phyloP scores from a whole-genome alignment of 2,888 invertebrate species.

The Strigamia transsilvanica region DNA sequence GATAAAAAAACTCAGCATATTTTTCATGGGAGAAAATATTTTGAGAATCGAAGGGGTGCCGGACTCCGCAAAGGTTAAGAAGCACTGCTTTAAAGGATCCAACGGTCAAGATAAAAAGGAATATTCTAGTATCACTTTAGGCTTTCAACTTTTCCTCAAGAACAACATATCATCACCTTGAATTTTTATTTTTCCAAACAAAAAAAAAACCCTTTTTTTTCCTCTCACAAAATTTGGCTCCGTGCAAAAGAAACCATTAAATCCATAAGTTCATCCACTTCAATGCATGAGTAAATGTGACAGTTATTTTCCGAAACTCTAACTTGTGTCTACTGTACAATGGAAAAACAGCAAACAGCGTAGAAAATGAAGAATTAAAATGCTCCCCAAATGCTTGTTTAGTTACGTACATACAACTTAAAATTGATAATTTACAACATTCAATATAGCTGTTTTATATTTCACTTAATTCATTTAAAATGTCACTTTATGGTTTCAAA shows the following conservation, averaged over 20 bases:
- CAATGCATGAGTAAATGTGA: constrained; percentile 2
- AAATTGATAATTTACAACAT: constrained; percentile 15
- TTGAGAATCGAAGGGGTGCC: no score
- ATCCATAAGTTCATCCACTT: background rate
- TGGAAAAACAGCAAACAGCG: background rate
- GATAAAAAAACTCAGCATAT: no score
- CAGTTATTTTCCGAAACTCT: background rate
- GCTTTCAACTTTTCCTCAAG: background rate
- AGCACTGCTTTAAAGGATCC: no score
- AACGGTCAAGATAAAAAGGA: background rate
- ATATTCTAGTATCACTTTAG: background rate
- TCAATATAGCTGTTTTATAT: background rate
- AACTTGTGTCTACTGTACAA: background rate
- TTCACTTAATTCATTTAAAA: constrained; percentile 33
- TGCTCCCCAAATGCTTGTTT: no score
- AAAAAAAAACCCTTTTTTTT: no score
- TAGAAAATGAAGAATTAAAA: constrained; percentile 3
- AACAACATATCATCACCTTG: background rate
- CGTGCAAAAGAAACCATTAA: background rate
- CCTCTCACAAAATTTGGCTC: no score
- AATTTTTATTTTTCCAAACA: background rate
- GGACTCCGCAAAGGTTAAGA: no score
- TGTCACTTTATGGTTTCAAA: constrained; percentile 15
- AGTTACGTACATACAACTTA: no score
- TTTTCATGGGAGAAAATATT: no score